Percentiles rank a stretch among this genome's conserved stretches.
phyloP scores from a whole-genome alignment of 2,797 vertebrate species.

The Galagoides demidoff region DNA sequence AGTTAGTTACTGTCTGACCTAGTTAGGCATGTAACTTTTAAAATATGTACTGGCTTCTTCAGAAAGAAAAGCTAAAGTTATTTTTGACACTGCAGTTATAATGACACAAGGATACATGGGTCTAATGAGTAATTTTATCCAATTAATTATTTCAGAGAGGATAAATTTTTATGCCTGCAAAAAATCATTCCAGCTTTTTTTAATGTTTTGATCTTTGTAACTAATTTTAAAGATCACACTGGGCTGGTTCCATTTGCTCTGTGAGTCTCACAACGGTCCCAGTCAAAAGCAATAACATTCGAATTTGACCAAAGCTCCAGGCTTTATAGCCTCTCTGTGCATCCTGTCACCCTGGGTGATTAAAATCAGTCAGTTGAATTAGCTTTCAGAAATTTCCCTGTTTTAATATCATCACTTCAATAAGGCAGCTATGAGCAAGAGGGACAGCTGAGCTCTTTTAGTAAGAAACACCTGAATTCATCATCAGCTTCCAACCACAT shows the following conservation, averaged over 20 bases:
- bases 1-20: conserved; percentile 65
- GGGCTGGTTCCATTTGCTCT: conserved; percentile 1
- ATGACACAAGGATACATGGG: conserved; percentile 52
- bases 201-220: conserved; percentile 64
- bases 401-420: conserved; percentile 60
- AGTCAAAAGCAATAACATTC: conserved; percentile 44
- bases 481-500: conserved; percentile 29
- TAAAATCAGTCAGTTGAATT: conserved; percentile 58
- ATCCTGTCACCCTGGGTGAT: conserved; percentile 42
- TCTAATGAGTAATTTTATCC: conserved; percentile 78
- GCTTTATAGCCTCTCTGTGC: conserved; percentile 33
- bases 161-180: conserved; percentile 69
- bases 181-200: conserved; percentile 36
- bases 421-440: conserved; percentile 30
- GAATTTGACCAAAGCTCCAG: conserved; percentile 21
- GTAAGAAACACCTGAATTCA: conserved; percentile 54
- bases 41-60: conserved; percentile 53
- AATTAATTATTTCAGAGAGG: conserved; percentile 78
- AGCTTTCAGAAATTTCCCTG: conserved; percentile 60
- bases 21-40: conserved; percentile 67
- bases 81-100: conserved; percentile 53
- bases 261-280: background rate
- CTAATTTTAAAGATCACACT: conserved; percentile 68
- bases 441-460: conserved; percentile 44
- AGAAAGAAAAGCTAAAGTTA: conserved; percentile 68